Evolutionary conservation across 2,888 invertebrate species (phyloP), one percentile per base, ranked within the genome.

Genomic region (Apantesis nais): DNA sequence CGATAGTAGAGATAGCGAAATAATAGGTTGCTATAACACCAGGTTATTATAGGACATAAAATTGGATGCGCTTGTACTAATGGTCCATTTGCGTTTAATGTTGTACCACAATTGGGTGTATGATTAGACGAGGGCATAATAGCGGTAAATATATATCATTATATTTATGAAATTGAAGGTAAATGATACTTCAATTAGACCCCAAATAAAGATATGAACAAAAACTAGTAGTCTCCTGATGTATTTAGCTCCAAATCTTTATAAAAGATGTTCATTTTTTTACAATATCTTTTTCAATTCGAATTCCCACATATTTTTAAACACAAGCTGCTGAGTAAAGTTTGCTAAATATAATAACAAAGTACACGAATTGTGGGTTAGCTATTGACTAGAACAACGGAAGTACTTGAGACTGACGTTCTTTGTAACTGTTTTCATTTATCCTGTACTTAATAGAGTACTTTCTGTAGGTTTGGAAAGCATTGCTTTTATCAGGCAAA

Each of bases 401-500:
- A 79, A 37, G 41, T 70, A 66, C 67, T 58, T 60, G 34, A 64
- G 60, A 74, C 75, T 80, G 77, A 81, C 77, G 75, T 74, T 79
- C 69, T 37, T 19, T 39, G 48, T 66, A 31, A 68, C 70, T 68
- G 66, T 79, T 72, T 69, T 37, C 68, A 79, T 66, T 74, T 77
- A 76, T 75, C 80, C 80, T 75, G 64, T 66, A 52, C 62, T 63
- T 78, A 82, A 78, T 83, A 82, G 77, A 79, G 73, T 72, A 79
- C 52, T 82, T 83, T 80, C 82, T 82, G 80, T 78, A 78, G 64
- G 66, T 11, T 14, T 3, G 11, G 65, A 44, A 67, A 55, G 73
- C 0, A 7, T 5, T 12, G 11, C 16, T 25, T 52, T 5, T 44
- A 68, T 16, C 25, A n/a, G 22, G 66, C 68, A 60, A n/a, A 69